These are phyloP conservation scores for Propithecus perrieri DNA, from an alignment of 2,797 vertebrate genomes.

Conservation along the genomic window DNA sequence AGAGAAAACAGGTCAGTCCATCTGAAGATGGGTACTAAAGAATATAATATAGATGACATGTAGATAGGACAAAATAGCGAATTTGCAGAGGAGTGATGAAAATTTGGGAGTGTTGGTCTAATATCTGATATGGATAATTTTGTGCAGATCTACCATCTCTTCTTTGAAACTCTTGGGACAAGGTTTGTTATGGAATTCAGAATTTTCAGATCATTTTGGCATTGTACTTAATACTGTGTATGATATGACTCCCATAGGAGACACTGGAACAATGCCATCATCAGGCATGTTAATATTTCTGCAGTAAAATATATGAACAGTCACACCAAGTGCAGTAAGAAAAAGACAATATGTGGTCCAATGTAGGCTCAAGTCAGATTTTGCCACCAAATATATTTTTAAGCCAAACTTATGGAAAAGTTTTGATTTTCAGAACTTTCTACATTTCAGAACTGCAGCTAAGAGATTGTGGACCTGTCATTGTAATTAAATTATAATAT, in stretches of 20 bases:
- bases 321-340: background rate
- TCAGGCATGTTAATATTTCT: background rate
- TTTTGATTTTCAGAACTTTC: constrained; percentile 29
- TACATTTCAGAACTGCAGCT: background rate
- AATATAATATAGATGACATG: background rate
- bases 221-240: background rate
- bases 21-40: background rate
- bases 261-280: fast-evolving
- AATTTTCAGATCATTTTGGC: background rate
- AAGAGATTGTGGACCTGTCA: background rate
- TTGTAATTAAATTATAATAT: background rate
- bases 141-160: background rate
- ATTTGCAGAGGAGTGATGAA: background rate
- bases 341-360: background rate
- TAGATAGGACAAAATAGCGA: background rate
- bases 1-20: background rate
- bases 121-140: background rate
- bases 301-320: background rate
- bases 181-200: background rate
- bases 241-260: background rate
- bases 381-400: background rate
- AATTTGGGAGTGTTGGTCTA: background rate
- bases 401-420: background rate
- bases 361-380: background rate
- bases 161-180: background rate